Percentiles rank a stretch among this genome's conserved stretches.
phyloP scores from a whole-genome alignment of 2,888 invertebrate genomes.

The Merodon equestris region DNA sequence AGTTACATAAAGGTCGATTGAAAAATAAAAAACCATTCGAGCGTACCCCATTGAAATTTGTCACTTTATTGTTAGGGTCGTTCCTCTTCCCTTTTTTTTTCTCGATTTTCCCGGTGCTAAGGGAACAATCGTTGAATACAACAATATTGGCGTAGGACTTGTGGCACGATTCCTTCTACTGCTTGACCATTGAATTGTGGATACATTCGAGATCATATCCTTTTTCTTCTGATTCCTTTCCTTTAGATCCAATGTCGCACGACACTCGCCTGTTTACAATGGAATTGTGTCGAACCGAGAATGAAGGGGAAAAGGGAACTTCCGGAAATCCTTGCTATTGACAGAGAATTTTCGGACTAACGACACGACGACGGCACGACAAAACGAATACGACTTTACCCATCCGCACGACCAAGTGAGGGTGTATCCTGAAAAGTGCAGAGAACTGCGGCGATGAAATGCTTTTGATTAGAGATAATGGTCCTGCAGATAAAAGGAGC shows the following conservation, averaged over 20 bases:
- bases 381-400: no score
- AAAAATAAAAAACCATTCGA: slow-evolving; percentile 66
- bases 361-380: no score
- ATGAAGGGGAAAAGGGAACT: slow-evolving; percentile 10
- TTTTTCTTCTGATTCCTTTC: no score
- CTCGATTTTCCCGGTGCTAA: background rate
- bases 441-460: slow-evolving; percentile 65
- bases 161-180: slow-evolving; percentile 34
- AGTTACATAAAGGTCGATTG: slow-evolving; percentile 69
- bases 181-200: slow-evolving; percentile 64
- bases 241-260: slow-evolving; percentile 28
- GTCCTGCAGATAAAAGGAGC: slow-evolving; percentile 56
- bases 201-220: slow-evolving; percentile 65
- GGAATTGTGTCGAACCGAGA: slow-evolving; percentile 47
- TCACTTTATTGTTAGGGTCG: slow-evolving; percentile 61
- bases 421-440: slow-evolving; percentile 23
- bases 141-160: slow-evolving; percentile 24
- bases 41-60: slow-evolving; percentile 66
- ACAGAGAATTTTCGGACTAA: slow-evolving; percentile 8
- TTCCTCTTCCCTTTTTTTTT: no score
- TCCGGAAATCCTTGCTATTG: slow-evolving; percentile 59
- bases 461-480: slow-evolving; percentile 69
- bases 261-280: slow-evolving; percentile 57
- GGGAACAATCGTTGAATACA: slow-evolving; percentile 14
- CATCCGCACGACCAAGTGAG: background rate